Base-by-base conservation (phyloP, 2,797 vertebrate genomes). In the Myotis findleyi region DNA sequence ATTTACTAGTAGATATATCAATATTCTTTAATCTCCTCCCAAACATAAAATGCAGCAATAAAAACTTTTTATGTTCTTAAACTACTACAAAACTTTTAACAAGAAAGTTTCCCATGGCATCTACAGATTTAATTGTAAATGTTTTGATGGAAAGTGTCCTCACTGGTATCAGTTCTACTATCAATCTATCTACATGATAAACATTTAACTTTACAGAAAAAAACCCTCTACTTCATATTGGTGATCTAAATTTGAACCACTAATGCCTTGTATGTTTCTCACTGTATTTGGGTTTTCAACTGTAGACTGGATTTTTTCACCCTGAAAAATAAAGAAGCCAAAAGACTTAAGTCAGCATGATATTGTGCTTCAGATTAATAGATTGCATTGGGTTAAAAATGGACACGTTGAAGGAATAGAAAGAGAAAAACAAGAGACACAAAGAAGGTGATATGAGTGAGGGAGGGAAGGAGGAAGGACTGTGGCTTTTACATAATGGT, bases 161-260 rank as follows among this genome's bases (percentile, higher is more conserved):
- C 20, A 30, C 83, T 64, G 51, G 9, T 72, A 23, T 80, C 53
- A 36, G 2, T 71, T 68, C 51, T 92, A 53, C 3, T 69, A 33
- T 55, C 21, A 33, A 30, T 77, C 18, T 76, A 53, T 47, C 20
- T 87, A 17, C 13, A 89, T 77, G 69, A 93, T 49, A 79, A 73
- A 36, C 17, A 20, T 55, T 41, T 36, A 8, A 25, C 10, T 87
- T 79, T 59, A 77, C 55, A 21, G 20, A 33, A 25, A 53, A 77
- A 47, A 75, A 3, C 12, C 4, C 5, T 4, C 21, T 83, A 30
- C 62, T 77, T 83, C 18, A 4, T 51, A 84, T 44, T 64, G 66
- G 49, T 69, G 77, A 91, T 93, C 47, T 85, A 89, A 93, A 80
- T 93, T 44, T 55, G 62, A 73, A 57, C 80, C 49, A 62, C 6